Evolutionary conservation across 2,797 vertebrate genomes (phyloP).

Genomic region (Stomatorhinus walkeri): DNA sequence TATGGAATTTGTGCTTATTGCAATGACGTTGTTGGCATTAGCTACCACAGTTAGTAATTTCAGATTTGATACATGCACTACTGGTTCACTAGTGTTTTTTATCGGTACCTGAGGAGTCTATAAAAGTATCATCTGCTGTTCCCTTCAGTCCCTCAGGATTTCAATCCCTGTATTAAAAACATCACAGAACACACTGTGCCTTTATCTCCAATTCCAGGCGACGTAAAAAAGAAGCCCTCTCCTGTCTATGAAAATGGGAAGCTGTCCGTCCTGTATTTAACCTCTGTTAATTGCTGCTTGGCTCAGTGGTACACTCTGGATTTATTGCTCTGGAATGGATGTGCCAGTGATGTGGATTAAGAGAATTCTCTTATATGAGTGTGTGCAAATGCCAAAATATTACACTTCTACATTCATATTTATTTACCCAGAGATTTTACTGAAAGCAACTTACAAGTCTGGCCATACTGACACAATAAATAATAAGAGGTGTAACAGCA

Average conservation of each 20-base stretch:
- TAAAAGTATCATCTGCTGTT: neutral
- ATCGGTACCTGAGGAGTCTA: neutral
- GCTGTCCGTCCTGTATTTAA: neutral
- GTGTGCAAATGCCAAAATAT: neutral
- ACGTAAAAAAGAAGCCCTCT: neutral
- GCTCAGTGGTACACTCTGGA: neutral
- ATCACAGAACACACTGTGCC: neutral
- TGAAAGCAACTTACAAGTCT: neutral
- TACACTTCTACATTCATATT: neutral
- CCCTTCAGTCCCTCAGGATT: neutral
- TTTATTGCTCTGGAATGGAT: neutral
- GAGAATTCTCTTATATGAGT: neutral
- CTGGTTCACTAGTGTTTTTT: neutral
- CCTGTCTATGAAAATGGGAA: neutral
- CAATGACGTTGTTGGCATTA: neutral
- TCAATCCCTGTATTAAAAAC: neutral
- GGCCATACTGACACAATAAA: neutral
- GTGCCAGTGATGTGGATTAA: slow-evolving; percentile 1
- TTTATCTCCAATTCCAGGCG: neutral
- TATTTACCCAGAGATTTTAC: neutral
- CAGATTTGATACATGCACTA: neutral
- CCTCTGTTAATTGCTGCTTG: neutral
- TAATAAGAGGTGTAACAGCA: neutral
- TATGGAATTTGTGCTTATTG: neutral
- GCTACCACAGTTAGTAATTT: neutral